These are phyloP conservation scores for Rutpela maculata DNA, from an alignment of 2,888 invertebrate species.

Conservation along the genomic window DNA sequence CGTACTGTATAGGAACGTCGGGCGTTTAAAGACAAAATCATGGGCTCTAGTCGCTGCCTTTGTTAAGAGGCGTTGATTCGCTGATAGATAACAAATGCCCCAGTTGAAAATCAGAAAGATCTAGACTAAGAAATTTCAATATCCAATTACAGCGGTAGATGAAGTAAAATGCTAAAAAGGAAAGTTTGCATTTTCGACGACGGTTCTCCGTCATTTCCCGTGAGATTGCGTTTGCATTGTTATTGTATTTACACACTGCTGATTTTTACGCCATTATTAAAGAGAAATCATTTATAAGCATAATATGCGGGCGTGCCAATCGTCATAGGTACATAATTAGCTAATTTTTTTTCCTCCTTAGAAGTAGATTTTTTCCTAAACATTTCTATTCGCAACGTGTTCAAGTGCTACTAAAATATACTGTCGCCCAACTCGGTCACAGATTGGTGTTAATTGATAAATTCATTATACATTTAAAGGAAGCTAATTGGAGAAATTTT, in stretches of 20 bases:
- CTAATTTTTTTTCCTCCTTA: neutral
- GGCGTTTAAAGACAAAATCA: no score
- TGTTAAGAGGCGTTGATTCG: no score
- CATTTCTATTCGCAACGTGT: neutral
- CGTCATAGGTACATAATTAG: neutral
- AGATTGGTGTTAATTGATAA: neutral
- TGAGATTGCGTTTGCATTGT: slow-evolving; percentile 33
- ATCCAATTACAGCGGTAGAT: neutral
- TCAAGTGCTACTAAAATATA: neutral
- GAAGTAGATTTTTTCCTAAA: neutral
- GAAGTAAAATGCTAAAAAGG: slow-evolving; percentile 7
- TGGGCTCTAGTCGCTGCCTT: no score
- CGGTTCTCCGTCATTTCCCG: slow-evolving; percentile 33
- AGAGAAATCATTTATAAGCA: slow-evolving; percentile 27
- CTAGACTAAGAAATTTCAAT: neutral
- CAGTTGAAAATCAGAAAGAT: neutral
- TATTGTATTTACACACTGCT: slow-evolving; percentile 38
- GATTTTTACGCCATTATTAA: slow-evolving; percentile 31
- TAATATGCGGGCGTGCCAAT: slow-evolving; percentile 16
- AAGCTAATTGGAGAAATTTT: neutral
- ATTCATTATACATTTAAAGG: neutral
- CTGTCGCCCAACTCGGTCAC: neutral
- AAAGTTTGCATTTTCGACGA: slow-evolving; percentile 16
- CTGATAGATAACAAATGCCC: no score
- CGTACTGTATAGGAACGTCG: no score